Evolutionary conservation across 2,888 invertebrate species (phyloP).

Genomic region (Vannuccia rotundouncinata): DNA sequence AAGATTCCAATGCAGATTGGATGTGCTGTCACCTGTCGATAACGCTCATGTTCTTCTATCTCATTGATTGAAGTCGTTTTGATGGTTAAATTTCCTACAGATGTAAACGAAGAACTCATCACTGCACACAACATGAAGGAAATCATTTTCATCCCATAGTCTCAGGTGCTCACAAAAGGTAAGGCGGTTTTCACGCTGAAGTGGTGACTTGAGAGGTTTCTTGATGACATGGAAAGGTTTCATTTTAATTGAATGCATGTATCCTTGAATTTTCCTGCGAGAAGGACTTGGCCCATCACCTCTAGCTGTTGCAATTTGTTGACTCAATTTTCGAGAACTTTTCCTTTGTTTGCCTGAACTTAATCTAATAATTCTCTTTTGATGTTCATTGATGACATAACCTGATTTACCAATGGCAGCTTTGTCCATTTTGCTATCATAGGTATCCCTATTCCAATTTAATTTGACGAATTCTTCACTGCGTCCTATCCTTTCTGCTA

Average conservation of each 20-base stretch:
- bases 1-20: slow-evolving; percentile 28
- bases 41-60: slow-evolving; percentile 18
- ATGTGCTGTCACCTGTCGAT: slow-evolving; percentile 29
- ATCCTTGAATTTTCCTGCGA: neutral
- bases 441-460: too few relatives aligned
- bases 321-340: neutral
- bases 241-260: neutral
- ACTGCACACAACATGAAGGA: slow-evolving; percentile 11
- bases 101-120: slow-evolving; percentile 18
- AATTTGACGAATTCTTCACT: too few relatives aligned
- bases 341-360: too few relatives aligned
- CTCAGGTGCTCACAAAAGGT: slow-evolving; percentile 22
- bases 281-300: slow-evolving; percentile 27
- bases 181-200: slow-evolving; percentile 28
- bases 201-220: neutral
- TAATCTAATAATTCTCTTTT: too few relatives aligned
- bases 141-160: neutral
- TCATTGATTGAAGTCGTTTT: slow-evolving; percentile 14
- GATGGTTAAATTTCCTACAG: slow-evolving; percentile 19
- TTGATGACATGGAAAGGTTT: slow-evolving; percentile 30
- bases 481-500: too few relatives aligned
- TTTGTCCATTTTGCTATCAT: too few relatives aligned
- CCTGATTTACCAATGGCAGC: too few relatives aligned
- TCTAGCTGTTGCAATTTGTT: slow-evolving; percentile 20
- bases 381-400: too few relatives aligned